Percentiles rank a stretch among this genome's conserved stretches.
phyloP scores from a whole-genome alignment of 2,888 invertebrate species.

The Trissolcus japonicus region DNA sequence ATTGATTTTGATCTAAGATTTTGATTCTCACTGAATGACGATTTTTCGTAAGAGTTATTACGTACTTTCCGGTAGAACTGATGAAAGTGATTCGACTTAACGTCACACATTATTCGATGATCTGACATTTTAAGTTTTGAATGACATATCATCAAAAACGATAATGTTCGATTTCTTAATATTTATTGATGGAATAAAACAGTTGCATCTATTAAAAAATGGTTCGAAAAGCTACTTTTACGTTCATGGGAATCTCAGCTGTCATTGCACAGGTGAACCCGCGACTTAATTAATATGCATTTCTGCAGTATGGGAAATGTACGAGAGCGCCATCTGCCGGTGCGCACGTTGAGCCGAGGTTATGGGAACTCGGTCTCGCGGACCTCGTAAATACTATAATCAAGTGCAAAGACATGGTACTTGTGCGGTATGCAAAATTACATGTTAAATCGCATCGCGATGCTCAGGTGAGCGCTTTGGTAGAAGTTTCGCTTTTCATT shows the following conservation, averaged over 20 bases:
- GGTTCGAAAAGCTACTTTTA: conserved; percentile 41
- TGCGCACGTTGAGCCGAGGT: conserved; percentile 62
- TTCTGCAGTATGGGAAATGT: conserved; percentile 59
- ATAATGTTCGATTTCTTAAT: no score
- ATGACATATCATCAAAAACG: background rate
- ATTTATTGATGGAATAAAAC: conserved; percentile 10
- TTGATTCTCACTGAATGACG: no score
- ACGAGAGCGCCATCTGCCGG: conserved; percentile 59
- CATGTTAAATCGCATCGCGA: conserved; percentile 62
- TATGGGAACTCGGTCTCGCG: conserved; percentile 74
- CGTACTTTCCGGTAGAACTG: no score
- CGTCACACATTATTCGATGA: no score
- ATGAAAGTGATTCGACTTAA: no score
- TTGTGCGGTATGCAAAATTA: conserved; percentile 67
- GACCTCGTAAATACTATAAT: conserved; percentile 72
- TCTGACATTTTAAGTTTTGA: no score
- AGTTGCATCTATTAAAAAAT: conserved; percentile 9
- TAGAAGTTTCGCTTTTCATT: conserved; percentile 57
- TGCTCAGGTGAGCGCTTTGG: conserved; percentile 49
- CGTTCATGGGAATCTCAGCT: conserved; percentile 70
- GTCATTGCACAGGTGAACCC: conserved; percentile 60
- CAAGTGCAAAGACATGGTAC: conserved; percentile 71
- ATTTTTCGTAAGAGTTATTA: no score
- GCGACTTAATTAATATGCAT: conserved; percentile 54
- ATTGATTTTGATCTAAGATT: no score